These are phyloP conservation scores for Geopemphigus sp. DNA, from an alignment of 1,140 invertebrate species.

Conservation along the genomic window DNA sequence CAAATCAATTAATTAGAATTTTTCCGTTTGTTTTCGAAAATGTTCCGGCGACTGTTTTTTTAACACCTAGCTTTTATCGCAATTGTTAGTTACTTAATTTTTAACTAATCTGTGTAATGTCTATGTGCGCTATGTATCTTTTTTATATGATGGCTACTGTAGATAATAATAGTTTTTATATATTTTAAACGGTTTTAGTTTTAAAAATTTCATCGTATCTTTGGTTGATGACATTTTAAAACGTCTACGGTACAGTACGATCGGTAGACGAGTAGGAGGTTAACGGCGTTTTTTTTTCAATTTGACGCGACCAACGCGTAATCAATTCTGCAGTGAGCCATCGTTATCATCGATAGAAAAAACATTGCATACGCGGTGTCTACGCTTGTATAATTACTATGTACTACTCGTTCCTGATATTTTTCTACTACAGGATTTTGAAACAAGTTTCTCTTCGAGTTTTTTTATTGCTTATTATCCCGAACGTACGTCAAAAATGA, in stretches of 20 bases:
- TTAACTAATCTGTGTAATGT: not conserved
- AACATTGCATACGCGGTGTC: conserved; percentile 38
- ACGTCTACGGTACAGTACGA: too few species aligned
- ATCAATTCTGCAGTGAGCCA: conserved; percentile 1
- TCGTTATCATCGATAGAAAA: conserved; percentile 7
- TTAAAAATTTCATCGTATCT: too few species aligned
- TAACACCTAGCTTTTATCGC: conserved; percentile 25
- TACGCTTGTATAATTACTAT: not conserved
- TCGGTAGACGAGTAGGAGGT: too few species aligned
- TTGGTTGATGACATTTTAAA: too few species aligned
- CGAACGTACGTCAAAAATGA: not conserved
- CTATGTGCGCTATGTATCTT: not conserved
- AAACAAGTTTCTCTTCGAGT: not conserved
- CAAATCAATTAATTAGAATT: too few species aligned
- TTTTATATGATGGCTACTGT: conserved; percentile 22
- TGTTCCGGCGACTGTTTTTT: conserved; percentile 14
- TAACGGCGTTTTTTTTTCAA: not conserved
- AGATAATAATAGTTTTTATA: not conserved
- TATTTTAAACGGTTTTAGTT: too few species aligned
- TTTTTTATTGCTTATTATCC: not conserved
- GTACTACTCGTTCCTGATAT: not conserved
- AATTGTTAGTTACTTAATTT: conserved; percentile 17
- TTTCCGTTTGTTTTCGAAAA: too few species aligned
- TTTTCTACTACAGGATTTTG: not conserved
- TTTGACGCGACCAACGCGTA: too few species aligned